Evolutionary conservation across 2,888 invertebrate species (phyloP).

Genomic region (Hoplodrina blanda): DNA sequence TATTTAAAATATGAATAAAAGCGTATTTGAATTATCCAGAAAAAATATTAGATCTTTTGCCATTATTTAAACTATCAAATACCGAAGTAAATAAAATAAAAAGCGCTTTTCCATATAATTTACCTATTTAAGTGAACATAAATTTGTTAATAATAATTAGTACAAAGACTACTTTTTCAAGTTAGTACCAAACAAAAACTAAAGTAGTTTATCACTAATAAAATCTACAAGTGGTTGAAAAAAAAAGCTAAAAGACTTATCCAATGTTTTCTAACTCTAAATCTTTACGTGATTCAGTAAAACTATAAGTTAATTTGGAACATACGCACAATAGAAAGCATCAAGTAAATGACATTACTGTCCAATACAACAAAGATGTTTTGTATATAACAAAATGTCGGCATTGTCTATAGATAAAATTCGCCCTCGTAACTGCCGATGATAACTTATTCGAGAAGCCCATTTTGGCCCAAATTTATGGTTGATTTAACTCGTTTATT

Average conservation of each 20-base stretch:
- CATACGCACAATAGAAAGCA: slow-evolving; percentile 23
- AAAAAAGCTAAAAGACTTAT: background rate
- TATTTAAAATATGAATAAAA: too few relatives aligned
- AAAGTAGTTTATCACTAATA: background rate
- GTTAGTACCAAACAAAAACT: background rate
- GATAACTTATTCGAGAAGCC: slow-evolving; percentile 86
- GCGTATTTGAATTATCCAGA: too few relatives aligned
- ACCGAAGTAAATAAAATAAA: too few relatives aligned
- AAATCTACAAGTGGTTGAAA: background rate
- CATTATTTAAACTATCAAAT: background rate
- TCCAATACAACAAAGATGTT: slow-evolving; percentile 67
- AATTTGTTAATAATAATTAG: too few relatives aligned
- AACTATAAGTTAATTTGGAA: slow-evolving; percentile 5
- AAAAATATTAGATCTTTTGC: background rate
- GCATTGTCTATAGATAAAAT: slow-evolving; percentile 82
- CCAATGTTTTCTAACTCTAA: background rate
- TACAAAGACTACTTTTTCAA: background rate
- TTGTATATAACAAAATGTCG: slow-evolving; percentile 65
- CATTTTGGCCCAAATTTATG: slow-evolving; percentile 84
- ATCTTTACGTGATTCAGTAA: slow-evolving; percentile 1
- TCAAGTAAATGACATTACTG: slow-evolving; percentile 28
- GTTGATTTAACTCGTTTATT: slow-evolving; percentile 86
- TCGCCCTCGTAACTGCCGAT: slow-evolving; percentile 82
- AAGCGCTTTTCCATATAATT: too few relatives aligned
- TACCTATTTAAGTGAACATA: too few relatives aligned